A percentile compares a stretch with the other conserved stretches of the same genome.
These are phyloP conservation scores for Corydoras maculifer DNA, from an alignment of 2,113 vertebrate species.

Conservation along the genomic window DNA sequence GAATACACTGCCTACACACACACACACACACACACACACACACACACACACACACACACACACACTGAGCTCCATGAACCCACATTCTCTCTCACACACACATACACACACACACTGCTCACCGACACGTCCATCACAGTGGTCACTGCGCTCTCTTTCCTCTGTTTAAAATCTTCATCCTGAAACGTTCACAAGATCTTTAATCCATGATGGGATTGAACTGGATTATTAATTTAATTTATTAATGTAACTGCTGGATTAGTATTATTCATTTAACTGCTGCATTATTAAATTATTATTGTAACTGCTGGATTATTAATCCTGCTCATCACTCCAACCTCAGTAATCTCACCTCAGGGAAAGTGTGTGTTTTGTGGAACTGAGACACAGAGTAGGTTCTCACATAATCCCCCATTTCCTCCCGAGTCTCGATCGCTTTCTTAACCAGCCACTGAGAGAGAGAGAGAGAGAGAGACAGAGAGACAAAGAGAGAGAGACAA, in stretches of 20 bases:
- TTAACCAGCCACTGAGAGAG: constrained; percentile 88
- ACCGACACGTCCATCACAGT: constrained; percentile 76
- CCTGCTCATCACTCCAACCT: neutral
- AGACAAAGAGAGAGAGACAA: too few relatives aligned
- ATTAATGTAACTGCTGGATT: too few relatives aligned
- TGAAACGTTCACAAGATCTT: constrained; percentile 38
- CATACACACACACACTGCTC: constrained; percentile 51
- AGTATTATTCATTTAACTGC: too few relatives aligned
- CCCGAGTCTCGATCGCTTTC: constrained; percentile 91
- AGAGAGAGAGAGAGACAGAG: constrained; percentile 17
- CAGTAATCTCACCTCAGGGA: constrained; percentile 79
- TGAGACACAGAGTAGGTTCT: constrained; percentile 89
- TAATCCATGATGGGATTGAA: too few relatives aligned
- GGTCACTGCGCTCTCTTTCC: constrained; percentile 75
- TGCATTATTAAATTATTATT: too few relatives aligned
- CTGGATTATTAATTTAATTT: too few relatives aligned
- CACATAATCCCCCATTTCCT: constrained; percentile 95
- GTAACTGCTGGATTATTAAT: too few relatives aligned
- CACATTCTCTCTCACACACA: too few relatives aligned
- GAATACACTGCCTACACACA: constrained; percentile 81
- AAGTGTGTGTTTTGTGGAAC: constrained; percentile 85
- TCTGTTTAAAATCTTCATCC: constrained; percentile 85
- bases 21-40: neutral
- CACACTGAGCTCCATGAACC: too few relatives aligned
- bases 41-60: too few relatives aligned